phyloP scores from a whole-genome alignment of 1,140 invertebrate species.

The Penaeus indicus region DNA sequence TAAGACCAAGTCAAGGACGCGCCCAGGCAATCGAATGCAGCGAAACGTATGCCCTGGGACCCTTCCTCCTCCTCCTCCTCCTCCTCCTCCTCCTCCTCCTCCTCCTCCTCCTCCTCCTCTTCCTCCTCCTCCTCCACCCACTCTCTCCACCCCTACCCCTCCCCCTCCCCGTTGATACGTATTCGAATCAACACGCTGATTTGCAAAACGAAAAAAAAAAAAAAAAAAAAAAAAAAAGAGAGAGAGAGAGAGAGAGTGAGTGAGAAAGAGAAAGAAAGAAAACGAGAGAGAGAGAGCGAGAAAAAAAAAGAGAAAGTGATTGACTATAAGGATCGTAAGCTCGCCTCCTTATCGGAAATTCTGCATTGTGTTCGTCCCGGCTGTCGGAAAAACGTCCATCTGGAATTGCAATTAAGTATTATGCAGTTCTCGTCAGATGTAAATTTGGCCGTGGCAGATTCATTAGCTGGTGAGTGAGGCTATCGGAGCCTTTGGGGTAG shows the following conservation, averaged over 20 bases:
- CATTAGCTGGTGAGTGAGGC: no score
- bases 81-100: no score
- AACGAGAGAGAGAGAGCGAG: background rate
- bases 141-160: no score
- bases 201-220: slow-evolving; percentile 34
- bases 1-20: slow-evolving; percentile 39
- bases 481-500: no score
- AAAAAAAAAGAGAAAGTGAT: slow-evolving; percentile 9
- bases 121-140: no score
- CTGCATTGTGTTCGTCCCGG: no score
- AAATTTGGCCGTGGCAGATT: no score
- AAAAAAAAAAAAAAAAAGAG: background rate
- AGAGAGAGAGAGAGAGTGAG: slow-evolving; percentile 4
- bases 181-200: slow-evolving; percentile 32
- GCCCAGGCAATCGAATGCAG: slow-evolving; percentile 40
- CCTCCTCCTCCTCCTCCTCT: background rate
- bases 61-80: no score
- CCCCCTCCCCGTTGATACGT: background rate
- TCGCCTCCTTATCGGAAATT: background rate
- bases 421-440: no score
- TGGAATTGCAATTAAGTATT: no score
- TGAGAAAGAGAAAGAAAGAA: slow-evolving; percentile 25
- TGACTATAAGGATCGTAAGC: background rate
- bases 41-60: background rate
- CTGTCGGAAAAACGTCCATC: no score